Conservation (phyloP, 2,797 vertebrate genomes). For the Holocentrus rufus region DNA sequence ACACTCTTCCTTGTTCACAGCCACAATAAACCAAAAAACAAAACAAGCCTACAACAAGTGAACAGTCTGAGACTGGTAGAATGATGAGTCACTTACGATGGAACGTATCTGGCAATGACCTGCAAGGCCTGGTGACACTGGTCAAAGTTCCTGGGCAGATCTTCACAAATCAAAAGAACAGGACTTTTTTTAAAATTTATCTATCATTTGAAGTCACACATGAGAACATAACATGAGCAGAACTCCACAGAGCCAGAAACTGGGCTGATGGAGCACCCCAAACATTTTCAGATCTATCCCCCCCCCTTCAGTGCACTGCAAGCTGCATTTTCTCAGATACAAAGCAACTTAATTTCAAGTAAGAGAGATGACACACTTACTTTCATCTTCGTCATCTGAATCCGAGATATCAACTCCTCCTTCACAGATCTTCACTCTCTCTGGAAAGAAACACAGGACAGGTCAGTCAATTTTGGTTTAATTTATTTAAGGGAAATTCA, state of each 20-base stretch:
- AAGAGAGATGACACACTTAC: constrained; percentile 77
- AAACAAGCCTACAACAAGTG: background rate
- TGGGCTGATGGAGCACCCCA: no score
- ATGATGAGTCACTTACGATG: constrained; percentile 88
- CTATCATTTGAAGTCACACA: no score
- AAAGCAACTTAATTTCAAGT: background rate
- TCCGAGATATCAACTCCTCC: constrained; percentile 92
- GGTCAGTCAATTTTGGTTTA: no score
- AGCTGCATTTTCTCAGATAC: background rate
- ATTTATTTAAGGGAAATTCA: no score
- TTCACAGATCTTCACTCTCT: constrained; percentile 87
- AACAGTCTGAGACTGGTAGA: background rate
- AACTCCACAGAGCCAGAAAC: no score
- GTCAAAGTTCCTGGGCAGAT: constrained; percentile 86
- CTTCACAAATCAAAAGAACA: constrained; percentile 70
- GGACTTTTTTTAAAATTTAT: background rate
- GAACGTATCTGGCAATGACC: constrained; percentile 91
- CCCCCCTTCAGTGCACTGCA: no score
- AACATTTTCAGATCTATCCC: no score
- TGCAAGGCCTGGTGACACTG: constrained; percentile 93
- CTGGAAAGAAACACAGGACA: constrained; percentile 71
- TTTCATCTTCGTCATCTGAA: constrained; percentile 94
- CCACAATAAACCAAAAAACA: background rate
- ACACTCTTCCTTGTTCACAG: background rate
- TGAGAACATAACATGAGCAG: no score